A percentile compares a stretch with the other conserved stretches of the same genome.
Evolutionary conservation across 2,888 invertebrate genomes (phyloP).

Genomic region (Ptilodon capucinus): DNA sequence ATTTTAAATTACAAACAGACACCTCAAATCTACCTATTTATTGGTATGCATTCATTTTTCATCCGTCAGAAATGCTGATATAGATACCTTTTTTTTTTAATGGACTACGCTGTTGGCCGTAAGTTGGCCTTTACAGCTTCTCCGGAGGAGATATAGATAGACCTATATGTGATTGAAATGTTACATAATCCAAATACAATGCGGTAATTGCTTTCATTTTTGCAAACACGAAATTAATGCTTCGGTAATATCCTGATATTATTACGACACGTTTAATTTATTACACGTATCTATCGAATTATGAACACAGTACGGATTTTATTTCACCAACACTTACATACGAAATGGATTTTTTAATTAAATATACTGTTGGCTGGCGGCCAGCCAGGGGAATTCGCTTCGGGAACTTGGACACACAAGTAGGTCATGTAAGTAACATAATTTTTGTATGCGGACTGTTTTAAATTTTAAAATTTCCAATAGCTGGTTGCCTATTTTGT

Average conservation of each 20-base stretch:
- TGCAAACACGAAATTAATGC: not conserved
- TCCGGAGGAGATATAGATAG: no score
- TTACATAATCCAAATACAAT: not conserved
- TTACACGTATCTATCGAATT: not conserved
- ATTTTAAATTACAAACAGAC: no score
- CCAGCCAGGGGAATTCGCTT: constrained; percentile 27
- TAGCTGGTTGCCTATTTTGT: not conserved
- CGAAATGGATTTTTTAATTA: constrained; percentile 35
- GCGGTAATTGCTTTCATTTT: not conserved
- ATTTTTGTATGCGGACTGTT: constrained; percentile 25
- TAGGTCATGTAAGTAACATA: constrained; percentile 33
- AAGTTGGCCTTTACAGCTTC: no score
- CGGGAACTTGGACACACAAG: constrained; percentile 30
- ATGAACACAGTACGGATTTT: constrained; percentile 1
- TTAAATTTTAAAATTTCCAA: constrained; percentile 26
- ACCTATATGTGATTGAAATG: no score
- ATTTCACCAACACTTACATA: constrained; percentile 21
- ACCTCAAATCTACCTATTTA: no score
- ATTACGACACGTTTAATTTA: not conserved
- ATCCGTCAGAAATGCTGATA: no score
- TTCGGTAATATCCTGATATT: not conserved
- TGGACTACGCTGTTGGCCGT: no score
- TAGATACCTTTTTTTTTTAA: no score
- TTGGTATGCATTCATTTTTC: no score
- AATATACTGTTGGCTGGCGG: constrained; percentile 32